These are phyloP conservation scores for Ricordea florida DNA, from an alignment of 92 coral and sea anemone genomes.

Conservation along the genomic window DNA sequence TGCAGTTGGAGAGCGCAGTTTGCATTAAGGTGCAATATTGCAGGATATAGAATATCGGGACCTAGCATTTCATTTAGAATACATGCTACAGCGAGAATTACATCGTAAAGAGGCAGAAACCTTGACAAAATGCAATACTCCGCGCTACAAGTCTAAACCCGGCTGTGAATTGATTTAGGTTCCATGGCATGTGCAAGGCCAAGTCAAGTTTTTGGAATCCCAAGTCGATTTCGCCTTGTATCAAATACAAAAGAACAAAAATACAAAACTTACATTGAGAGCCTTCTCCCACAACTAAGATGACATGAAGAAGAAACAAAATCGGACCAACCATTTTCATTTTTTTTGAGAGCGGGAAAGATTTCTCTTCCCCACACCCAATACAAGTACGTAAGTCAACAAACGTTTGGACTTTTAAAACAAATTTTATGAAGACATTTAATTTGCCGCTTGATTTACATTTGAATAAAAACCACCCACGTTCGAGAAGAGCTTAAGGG, in stretches of 20 bases:
- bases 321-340: conserved; percentile 5
- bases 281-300: neutral
- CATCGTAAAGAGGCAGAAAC: neutral
- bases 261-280: conserved; percentile 2
- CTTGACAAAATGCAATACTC: neutral
- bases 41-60: no score
- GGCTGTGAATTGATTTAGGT: no score
- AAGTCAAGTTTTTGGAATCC: no score
- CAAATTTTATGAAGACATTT: neutral
- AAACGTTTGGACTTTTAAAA: conserved; percentile 10
- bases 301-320: neutral
- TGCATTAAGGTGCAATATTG: no score
- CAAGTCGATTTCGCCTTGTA: no score
- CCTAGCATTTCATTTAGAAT: no score
- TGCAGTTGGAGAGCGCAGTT: no score
- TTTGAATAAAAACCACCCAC: conserved; percentile 42
- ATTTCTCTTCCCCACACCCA: conserved; percentile 14
- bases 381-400: conserved; percentile 38
- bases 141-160: no score
- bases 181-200: no score
- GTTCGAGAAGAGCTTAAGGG: no score
- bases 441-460: conserved; percentile 3
- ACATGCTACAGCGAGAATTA: no score
- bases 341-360: conserved; percentile 33
- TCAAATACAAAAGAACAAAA: neutral